Evolutionary conservation across 2,888 invertebrate species (phyloP), one percentile per base, ranked within the genome.

Genomic region (Lasioglossum leucozonium): DNA sequence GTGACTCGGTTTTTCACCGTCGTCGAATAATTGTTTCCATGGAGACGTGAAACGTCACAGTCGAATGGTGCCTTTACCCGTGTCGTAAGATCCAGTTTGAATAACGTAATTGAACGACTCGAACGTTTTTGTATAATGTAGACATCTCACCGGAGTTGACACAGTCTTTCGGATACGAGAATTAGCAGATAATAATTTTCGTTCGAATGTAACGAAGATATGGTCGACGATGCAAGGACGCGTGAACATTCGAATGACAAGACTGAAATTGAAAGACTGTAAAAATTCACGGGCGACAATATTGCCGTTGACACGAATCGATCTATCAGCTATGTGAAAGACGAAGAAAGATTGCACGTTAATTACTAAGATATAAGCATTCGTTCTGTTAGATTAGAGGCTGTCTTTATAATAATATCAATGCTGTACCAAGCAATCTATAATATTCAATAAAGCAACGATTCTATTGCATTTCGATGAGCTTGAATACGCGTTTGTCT

Each of bases 371-470:
- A 37, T 34, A 22, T 13, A 72, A 16, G 47, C 76, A 77, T 72
- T 16, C 30, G 0, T 42, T 44, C 22, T 40, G 55, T 76, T 83
- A 81, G 34, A 37, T 34, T 81, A 83, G 65, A 81, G 22, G 55
- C 76, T 67, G 34, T 67, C 55, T 44, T 81, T 84, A 81, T 77
- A 77, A 69, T 69, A n/a, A 73, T 51, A 84, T 69, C 47, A 73
- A 77, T 69, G 76, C 72, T 84, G 83, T 84, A 84, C 58, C 30
- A 44, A 74, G 73, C 69, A 69, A 81, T 16, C 18, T 76, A 72
- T n/a, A 37, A 81, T 71, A 71, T 40, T 84, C 69, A 84, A 84
- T 84, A 84, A 84, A 84, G 73, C 44, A 77, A 47, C 67, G 72
- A 81, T 81, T 72, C 34, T 73, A 81, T 81, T 47, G 47, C 69